These are phyloP conservation scores for Chrysochloris asiatica DNA, from an alignment of 2,113 vertebrate genomes.

Conservation along the genomic window DNA sequence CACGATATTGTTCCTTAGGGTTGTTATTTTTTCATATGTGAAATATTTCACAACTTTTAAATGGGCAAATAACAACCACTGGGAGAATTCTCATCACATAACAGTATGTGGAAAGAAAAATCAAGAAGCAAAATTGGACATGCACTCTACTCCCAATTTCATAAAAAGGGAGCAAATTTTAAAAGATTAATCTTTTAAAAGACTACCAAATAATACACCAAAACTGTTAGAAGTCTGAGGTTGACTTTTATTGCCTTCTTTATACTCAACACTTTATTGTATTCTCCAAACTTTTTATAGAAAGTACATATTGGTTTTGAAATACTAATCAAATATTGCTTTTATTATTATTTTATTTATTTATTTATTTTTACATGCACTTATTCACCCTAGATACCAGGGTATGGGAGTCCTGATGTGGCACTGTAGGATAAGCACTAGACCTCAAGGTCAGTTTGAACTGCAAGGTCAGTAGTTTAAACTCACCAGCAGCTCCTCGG, in stretches of 20 bases:
- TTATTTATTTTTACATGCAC: neutral
- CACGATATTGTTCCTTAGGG: neutral
- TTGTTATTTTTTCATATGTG: neutral
- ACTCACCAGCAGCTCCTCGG: too few relatives aligned
- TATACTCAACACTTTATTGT: neutral
- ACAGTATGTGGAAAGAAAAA: neutral
- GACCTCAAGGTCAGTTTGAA: too few relatives aligned
- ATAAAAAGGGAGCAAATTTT: conserved; percentile 1
- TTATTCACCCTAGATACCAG: neutral
- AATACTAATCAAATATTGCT: conserved; percentile 12
- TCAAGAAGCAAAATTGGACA: neutral
- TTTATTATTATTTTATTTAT: too few relatives aligned
- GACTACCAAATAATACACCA: neutral
- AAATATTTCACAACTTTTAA: conserved; percentile 4
- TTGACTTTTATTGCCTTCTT: neutral
- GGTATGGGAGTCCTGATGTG: too few relatives aligned
- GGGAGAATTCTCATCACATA: neutral
- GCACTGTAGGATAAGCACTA: too few relatives aligned
- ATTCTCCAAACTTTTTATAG: neutral
- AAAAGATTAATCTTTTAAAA: neutral
- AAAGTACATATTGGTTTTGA: neutral
- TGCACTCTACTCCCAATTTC: neutral
- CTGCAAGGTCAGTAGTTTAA: too few relatives aligned
- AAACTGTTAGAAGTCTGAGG: neutral
- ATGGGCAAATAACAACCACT: neutral